These are phyloP conservation scores for Hipparchia semele DNA, from an alignment of 2,888 invertebrate species.

Conservation along the genomic window DNA sequence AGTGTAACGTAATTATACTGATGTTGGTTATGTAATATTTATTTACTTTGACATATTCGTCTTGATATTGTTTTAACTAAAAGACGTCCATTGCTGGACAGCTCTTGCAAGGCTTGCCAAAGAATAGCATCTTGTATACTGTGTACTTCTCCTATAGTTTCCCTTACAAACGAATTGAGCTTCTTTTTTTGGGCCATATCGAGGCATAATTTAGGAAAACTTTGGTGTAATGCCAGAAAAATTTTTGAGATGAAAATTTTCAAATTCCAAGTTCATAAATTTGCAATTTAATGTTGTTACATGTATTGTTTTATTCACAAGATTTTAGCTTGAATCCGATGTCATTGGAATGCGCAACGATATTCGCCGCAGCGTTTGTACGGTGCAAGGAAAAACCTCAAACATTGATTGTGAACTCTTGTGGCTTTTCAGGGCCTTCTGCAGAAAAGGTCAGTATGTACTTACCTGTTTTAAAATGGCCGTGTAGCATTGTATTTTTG, in stretches of 20 bases:
- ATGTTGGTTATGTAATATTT: no score
- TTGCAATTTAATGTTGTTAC: not conserved
- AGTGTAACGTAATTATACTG: no score
- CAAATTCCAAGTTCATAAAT: not conserved
- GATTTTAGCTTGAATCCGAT: conserved; percentile 85
- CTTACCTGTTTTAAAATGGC: not conserved
- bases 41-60: no score
- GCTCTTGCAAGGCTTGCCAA: no score
- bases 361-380: conserved; percentile 82
- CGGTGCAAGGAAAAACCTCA: conserved; percentile 80
- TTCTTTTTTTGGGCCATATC: not conserved
- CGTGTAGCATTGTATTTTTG: not conserved
- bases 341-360: conserved; percentile 82
- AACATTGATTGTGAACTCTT: conserved; percentile 81
- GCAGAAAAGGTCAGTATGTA: conserved; percentile 66
- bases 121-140: no score
- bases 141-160: no score
- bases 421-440: conserved; percentile 78
- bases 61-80: no score
- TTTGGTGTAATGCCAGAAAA: not conserved
- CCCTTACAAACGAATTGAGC: not conserved
- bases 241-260: not conserved
- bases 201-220: not conserved
- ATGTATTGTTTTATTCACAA: conserved; percentile 39
- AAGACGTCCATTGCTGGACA: no score